Conservation (phyloP, 2,888 invertebrate species). For the Thymelicus lineola region DNA sequence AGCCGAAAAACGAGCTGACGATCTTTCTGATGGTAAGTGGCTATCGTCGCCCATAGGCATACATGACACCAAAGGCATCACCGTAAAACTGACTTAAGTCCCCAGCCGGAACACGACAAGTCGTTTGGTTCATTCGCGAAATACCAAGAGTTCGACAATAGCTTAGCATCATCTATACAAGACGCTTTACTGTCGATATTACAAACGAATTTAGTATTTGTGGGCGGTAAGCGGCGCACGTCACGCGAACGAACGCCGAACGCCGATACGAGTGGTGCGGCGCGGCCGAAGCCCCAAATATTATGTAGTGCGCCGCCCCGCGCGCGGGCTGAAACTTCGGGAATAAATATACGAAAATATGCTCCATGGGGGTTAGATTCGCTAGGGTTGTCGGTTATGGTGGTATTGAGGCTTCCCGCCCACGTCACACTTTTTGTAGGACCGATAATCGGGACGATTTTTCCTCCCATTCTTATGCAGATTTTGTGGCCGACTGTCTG, state of each 20-base stretch:
- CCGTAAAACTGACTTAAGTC: too few species aligned
- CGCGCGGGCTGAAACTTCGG: conserved; percentile 13
- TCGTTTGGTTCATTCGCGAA: too few species aligned
- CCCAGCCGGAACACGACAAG: too few species aligned
- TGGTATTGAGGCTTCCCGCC: too few species aligned
- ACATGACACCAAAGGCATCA: too few species aligned
- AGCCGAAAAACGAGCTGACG: too few species aligned
- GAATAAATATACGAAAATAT: conserved; percentile 31
- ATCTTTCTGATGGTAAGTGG: too few species aligned
- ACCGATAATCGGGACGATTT: too few species aligned
- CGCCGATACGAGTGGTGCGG: neutral
- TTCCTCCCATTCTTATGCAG: too few species aligned
- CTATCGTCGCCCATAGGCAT: too few species aligned
- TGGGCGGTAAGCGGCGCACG: conserved; percentile 12
- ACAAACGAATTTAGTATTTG: conserved; percentile 15
- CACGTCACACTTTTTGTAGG: too few species aligned
- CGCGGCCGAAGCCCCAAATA: neutral
- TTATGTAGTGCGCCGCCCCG: neutral
- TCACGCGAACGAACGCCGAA: conserved; percentile 10
- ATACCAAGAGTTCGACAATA: neutral
- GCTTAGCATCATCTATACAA: neutral
- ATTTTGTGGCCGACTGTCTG: too few species aligned
- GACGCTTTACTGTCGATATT: neutral
- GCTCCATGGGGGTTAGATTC: conserved; percentile 16
- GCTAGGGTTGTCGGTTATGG: conserved; percentile 7